Conservation (phyloP, 1,140 invertebrate genomes). For the Drosophila tristis region DNA sequence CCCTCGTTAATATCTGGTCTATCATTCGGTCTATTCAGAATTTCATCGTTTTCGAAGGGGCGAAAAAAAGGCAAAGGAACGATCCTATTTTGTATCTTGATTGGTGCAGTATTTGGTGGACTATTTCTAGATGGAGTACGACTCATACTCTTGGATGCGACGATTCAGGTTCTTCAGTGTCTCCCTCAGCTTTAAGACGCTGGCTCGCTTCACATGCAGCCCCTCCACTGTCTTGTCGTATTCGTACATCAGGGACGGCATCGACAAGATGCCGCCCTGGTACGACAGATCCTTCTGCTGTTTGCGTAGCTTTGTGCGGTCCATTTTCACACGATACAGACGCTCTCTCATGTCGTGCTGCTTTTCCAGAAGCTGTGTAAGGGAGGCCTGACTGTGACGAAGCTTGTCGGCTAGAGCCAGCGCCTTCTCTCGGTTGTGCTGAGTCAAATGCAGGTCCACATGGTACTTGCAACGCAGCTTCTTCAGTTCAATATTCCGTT, state of each 20-base stretch:
- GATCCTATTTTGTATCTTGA: too few species aligned
- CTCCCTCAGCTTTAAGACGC: conserved; percentile 31
- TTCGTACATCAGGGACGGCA: conserved; percentile 67
- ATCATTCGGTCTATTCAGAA: too few species aligned
- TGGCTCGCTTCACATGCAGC: conserved; percentile 9
- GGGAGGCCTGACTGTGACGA: rapidly evolving
- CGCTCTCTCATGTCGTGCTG: conserved; percentile 12
- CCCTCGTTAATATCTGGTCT: too few species aligned
- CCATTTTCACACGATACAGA: conserved; percentile 33
- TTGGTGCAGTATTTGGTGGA: conserved; percentile 2
- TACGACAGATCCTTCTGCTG: conserved; percentile 31
- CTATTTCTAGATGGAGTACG: background rate
- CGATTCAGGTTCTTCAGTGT: conserved; percentile 12
- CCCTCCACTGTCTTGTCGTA: conserved; percentile 56
- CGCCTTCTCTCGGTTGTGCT: conserved; percentile 64
- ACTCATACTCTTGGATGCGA: conserved; percentile 26
- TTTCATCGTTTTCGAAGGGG: too few species aligned
- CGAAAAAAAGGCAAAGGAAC: too few species aligned
- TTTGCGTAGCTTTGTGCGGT: conserved; percentile 28
- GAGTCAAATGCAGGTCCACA: conserved; percentile 46
- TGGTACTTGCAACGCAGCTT: conserved; percentile 40
- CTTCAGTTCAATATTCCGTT: conserved; percentile 57
- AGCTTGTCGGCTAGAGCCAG: conserved; percentile 24
- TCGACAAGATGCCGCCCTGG: conserved; percentile 65
- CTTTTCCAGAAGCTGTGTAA: background rate